Base-by-base conservation (phyloP, 2,113 vertebrate genomes). In the Takifugu flavidus region DNA sequence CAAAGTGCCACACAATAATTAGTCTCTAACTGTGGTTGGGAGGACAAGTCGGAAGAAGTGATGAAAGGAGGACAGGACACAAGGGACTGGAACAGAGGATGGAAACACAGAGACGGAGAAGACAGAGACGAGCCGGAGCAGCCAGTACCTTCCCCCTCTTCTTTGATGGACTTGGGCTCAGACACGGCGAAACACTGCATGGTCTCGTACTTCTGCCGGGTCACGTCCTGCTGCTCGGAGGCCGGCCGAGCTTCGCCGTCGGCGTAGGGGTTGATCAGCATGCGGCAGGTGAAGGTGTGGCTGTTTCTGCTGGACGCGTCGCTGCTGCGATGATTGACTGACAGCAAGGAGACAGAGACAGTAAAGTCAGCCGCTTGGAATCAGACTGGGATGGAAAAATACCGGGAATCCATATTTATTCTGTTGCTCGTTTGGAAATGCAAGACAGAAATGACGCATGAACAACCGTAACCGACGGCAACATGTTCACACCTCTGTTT, bases 151-250 rank as follows among this genome's bases (percentile, higher is more conserved):
- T 99, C 97, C 42, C 96, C 96, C 0, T 99, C 97, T 74, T 99
- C 96, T 82, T 92, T 96, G 90, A 99, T 96, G 67, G 95, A 98
- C 91, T 97, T 96, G 88, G 96, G 97, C 84, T 99, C 95, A 51
- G 96, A 99, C 72, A 99, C 95, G 44, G 96, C 94, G 61, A 99
- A 99, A 84, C 97, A 99, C 94, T 99, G 97, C 97, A 99, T 96
- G 92, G 94, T 94, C 93, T 99, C 96, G 0, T 98, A 99, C 80
- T 95, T 98, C 92, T 96, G 96, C 75, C 92, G 94, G 15, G 89
- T 89, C 25, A 86, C 67, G 71, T 96, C 95, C 90, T 92, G 95
- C 87, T 92, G 82, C 7, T 83, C 77, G 0, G 67, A 47, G 12
- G 49, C 79, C 20, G 89, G 92, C 63, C 86, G 86, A 65, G 93